Evolutionary conservation across 2,888 invertebrate genomes (phyloP), one percentile per base, ranked within the genome.

Genomic region (Eupeodes latifasciatus): DNA sequence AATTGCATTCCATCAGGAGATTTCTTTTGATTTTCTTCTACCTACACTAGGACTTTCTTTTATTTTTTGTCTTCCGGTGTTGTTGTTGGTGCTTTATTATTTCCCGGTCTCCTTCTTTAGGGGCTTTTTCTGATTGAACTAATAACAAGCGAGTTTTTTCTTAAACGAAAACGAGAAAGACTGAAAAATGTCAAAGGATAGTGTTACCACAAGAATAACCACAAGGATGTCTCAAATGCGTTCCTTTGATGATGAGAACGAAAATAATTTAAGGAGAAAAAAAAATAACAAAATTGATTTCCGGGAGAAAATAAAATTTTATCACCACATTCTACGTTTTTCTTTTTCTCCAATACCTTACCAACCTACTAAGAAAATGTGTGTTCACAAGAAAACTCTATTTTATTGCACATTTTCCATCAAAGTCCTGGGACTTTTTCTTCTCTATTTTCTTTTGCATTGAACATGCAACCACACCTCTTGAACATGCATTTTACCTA

Each of bases 1-100:
- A 87, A 87, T 87, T 87, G 87, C 87, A 87, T 87, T 87, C 87
- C 87, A 87, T 87, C 80, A 84, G 87, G 40, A 69, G 78, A 82
- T 83, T 86, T 83, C 75, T 59, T 86, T 85, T 85, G 62, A 69
- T 64, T 81, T 69, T 59, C 55, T 74, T 55, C 34, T 51, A 19
- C 14, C 14, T 40, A 40, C 40, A 40, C 40, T 40, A 40, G 6
- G 6, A 40, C 6, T 40, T 40, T 40, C 9, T 40, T 40, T 40
- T 40, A 7, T 40, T 27, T 53, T 40, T 19, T 19, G 34, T 16
- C 9, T 12, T 12, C 14, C 14, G 12, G 5, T 59, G 14, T 2
- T 40, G 5, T 59, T 27, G 7, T 59, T 59, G 59, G 14, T 59
- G 34, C 9, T 36, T n/a, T 74, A 47, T 55, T 44, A 44, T 55